Evolutionary conservation across 2,797 vertebrate genomes (phyloP), one percentile per base, ranked within the genome.

Genomic region (Eulemur albifrons): DNA sequence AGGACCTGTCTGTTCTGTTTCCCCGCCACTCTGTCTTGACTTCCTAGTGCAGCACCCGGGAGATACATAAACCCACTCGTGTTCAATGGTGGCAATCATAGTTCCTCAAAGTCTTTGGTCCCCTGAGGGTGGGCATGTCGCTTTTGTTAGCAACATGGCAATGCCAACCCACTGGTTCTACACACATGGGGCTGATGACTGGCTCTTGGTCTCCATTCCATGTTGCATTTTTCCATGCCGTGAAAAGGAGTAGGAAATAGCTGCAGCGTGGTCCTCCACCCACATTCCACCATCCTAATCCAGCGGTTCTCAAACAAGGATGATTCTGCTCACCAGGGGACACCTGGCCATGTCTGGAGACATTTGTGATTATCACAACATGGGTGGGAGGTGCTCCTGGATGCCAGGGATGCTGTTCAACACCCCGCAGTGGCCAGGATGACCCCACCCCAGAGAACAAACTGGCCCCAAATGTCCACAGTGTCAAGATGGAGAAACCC

Each of bases 351-450:
- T 17, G 30, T 72, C 73, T 35, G 11, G 25, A 75, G 80, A 57
- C 43, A 54, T 18, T 1, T 86, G 38, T 76, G 84, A 23, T 43
- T 40, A 38, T 63, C 88, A 67, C 48, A 2, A 11, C 54, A 8
- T 4, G 21, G 15, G 4, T 7, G 23, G 23, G 10, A 11, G 30
- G 27, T 8, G 18, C 12, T 17, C 17, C 38, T 4, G 15, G 54
- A 35, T 48, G n/a, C 23, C 76, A 75, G 30, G 52, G 83, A 40
- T 18, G 63, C 32, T 13, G 4, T 43, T 52, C 23, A 32, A 32
- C 43, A 27, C 15, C 52, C 32, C 4, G 5, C 13, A 1, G 17
- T 1, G 69, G n/a, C 0, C 25, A 2, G 30, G 50, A 13, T 0
- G 3, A 21, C 27, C 85, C 38, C 27, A 2, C 32, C 21, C 2